Evolutionary conservation across 2,113 vertebrate genomes (phyloP), one percentile per base, ranked within the genome.

Genomic region (Sterna hirundo): DNA sequence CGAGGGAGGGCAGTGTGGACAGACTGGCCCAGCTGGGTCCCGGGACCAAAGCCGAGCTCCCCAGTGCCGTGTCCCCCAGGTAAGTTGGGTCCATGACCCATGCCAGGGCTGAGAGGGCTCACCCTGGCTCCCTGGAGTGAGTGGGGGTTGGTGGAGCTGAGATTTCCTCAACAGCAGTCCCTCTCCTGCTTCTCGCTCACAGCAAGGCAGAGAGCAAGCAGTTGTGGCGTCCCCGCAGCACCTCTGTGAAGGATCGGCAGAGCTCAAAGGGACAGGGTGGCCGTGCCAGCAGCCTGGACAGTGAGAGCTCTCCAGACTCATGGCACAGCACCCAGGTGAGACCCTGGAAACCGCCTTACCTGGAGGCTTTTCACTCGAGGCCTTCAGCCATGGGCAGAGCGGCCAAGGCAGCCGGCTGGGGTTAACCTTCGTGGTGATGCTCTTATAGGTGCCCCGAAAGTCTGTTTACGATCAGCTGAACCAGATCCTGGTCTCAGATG

Each of bases 241-340:
- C 99, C 1, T 99, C 99, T 0, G 98, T 99, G 95, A 99, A 99
- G 97, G 99, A 99, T 95, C 98, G 99, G 22, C 99, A 99, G 97
- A 98, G 99, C 25, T 99, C 98, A 1, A 98, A 99, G 94, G 99
- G 98, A 0, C 99, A 99, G 95, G 99, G 98, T 1, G 99, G 99
- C 95, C 98, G 99, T 19, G 98, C 99, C 85, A 99, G 99, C 98
- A 99, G 99, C 94, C 98, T 99, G 97, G 99, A 99, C 98, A 99
- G 98, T 0, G 99, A 99, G 96, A 99, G 99, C 32, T 99, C 99
- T 34, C 98, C 99, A 2, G 99, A 99, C 84, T 98, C 99, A 0
- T 98, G 99, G 96, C 99, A 98, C 96, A 99, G 98, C 93, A 97
- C 99, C 57, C 99, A 99, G 99, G 99, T 99, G 92, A 82, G 96